Base-by-base conservation (phyloP, 2,888 invertebrate genomes). In the Diaphora mendica region DNA sequence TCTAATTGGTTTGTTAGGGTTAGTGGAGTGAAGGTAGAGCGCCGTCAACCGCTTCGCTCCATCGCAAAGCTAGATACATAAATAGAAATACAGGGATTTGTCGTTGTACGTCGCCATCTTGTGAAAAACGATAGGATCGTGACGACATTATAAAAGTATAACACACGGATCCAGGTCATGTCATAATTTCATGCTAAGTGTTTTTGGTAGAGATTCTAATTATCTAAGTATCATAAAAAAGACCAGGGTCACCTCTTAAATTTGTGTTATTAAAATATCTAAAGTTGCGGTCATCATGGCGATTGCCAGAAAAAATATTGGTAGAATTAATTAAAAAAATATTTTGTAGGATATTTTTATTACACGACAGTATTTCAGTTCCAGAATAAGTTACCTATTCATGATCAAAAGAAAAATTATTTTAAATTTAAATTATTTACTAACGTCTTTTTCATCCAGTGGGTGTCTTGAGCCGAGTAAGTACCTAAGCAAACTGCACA, bases 71-170 rank as follows among this genome's bases (percentile, higher is more conserved):
- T 95, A 89, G 91, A 90, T 91, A 94, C 95, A 89, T 93, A 95
- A 95, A 95, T 95, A 95, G 95, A 95, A 95, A 94, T 94, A 92
- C 95, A 93, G 95, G 95, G 95, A 91, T 94, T 93, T 92, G 94
- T 94, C 94, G 93, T 90, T 91, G 91, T 87, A 91, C 92, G 95
- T 92, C 95, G 95, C 95, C 95, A 95, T 95, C 95, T 95, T 95
- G 95, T 95, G 95, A 95, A 95, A 95, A 95, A 94, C 93, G 95
- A 95, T 95, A 95, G 95, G 91, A 95, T 94, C 90, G 87, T 92
- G 92, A 92, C 93, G 92, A 91, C 90, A 90, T 85, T 88, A 94
- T 93, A 92, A 94, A 94, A 92, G 91, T 91, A 91, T 90, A 89
- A 88, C 86, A 88, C 86, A 88, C 85, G 83, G 84, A 93, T 92